Evolutionary conservation across 2,888 invertebrate species (phyloP).

Genomic region (Siphonodentalium dalli): DNA sequence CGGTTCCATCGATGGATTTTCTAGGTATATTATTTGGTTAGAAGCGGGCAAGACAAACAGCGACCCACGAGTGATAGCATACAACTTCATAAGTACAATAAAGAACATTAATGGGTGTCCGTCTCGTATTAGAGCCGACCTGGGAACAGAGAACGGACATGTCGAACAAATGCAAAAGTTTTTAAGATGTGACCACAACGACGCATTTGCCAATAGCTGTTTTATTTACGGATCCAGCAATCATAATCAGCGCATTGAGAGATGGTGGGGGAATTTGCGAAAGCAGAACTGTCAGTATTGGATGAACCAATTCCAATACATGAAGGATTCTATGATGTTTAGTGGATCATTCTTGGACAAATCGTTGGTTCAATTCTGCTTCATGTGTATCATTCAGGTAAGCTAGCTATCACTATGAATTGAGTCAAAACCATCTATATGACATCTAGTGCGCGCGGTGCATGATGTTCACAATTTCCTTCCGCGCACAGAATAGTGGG

Average conservation of each 20-base stretch:
- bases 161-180: conserved; percentile 10
- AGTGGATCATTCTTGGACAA: not conserved
- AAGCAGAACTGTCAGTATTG: not conserved
- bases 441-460: too few species aligned
- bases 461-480: too few species aligned
- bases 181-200: conserved; percentile 10
- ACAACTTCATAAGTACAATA: not conserved
- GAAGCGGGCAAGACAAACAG: conserved; percentile 4
- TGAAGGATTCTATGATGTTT: not conserved
- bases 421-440: too few species aligned
- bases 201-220: conserved; percentile 3
- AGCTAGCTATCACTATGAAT: not conserved
- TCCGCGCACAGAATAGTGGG: too few species aligned
- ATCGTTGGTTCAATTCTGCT: not conserved
- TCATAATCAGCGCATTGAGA: conserved; percentile 10
- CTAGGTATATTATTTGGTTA: conserved; percentile 10
- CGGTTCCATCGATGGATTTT: conserved; percentile 21
- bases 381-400: conserved; percentile 3
- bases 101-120: not conserved
- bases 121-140: conserved; percentile 11
- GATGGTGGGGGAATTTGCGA: conserved; percentile 6
- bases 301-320: not conserved
- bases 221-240: conserved; percentile 1
- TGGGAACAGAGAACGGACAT: conserved; percentile 20
- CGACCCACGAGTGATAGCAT: conserved; percentile 12